Conservation (phyloP, 2,113 vertebrate species). For the Trogon surrucura region DNA sequence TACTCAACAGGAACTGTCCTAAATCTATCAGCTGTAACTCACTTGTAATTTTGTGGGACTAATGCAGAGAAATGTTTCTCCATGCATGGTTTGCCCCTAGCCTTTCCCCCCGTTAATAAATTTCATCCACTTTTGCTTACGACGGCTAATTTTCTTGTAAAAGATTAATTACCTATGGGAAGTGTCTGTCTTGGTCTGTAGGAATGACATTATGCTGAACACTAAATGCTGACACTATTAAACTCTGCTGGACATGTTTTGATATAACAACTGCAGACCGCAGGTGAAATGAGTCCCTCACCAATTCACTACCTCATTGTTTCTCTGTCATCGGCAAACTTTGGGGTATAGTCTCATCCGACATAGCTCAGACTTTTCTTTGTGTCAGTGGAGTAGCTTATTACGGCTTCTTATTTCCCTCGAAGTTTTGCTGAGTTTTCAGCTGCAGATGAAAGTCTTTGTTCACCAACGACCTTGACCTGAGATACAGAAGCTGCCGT, state of each 20-base stretch:
- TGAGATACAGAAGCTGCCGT: background rate
- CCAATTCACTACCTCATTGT: constrained; percentile 55
- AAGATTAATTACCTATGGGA: constrained; percentile 63
- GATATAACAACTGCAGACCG: constrained; percentile 45
- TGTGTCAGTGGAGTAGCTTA: background rate
- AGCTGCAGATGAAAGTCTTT: constrained; percentile 3
- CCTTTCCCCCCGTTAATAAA: constrained; percentile 53
- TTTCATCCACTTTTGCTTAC: constrained; percentile 63
- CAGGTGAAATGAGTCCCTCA: constrained; percentile 50
- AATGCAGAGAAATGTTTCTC: constrained; percentile 51
- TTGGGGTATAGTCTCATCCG: background rate
- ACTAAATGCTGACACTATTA: constrained; percentile 54
- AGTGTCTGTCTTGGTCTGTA: constrained; percentile 42
- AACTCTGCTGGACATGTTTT: constrained; percentile 40
- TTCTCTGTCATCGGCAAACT: constrained; percentile 61
- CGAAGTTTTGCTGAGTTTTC: constrained; percentile 27
- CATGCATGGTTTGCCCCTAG: constrained; percentile 18
- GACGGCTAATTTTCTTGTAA: constrained; percentile 48
- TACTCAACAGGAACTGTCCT: constrained; percentile 70
- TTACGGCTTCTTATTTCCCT: constrained; percentile 20
- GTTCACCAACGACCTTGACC: background rate
- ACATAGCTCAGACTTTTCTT: constrained; percentile 1
- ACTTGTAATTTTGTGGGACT: constrained; percentile 52
- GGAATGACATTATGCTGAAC: constrained; percentile 39
- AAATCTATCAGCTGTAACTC: constrained; percentile 70